A percentile compares a stretch with the other conserved stretches of the same genome.
phyloP scores from a whole-genome alignment of 2,797 vertebrate species.

The Fistularia tabacaria region DNA sequence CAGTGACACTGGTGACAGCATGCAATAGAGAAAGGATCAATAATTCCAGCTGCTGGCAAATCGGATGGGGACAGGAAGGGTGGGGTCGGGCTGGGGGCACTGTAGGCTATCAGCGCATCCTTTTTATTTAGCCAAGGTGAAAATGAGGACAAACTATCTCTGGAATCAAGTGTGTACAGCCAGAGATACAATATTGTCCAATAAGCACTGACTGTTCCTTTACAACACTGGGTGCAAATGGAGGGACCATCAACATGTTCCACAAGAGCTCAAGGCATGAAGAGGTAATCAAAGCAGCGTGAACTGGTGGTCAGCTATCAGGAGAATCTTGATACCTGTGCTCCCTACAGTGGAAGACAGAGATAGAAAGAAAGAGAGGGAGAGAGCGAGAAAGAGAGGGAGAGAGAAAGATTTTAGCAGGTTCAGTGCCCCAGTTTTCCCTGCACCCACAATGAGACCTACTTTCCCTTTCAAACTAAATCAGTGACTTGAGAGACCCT shows the following conservation, averaged over 20 bases:
- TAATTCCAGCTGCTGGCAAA: constrained; percentile 13
- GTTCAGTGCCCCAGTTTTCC: constrained; percentile 55
- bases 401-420: constrained; percentile 38
- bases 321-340: constrained; percentile 67
- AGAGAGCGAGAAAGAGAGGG: constrained; percentile 9
- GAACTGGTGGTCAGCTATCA: constrained; percentile 10
- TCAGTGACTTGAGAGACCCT: neutral
- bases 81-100: too few relatives aligned
- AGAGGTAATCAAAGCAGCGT: constrained; percentile 7
- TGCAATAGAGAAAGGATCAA: constrained; percentile 39
- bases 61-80: constrained; percentile 1
- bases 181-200: too few relatives aligned
- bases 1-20: constrained; percentile 19
- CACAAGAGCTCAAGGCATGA: constrained; percentile 23
- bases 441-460: constrained; percentile 38
- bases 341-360: constrained; percentile 44
- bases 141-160: too few relatives aligned
- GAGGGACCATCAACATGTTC: constrained; percentile 38
- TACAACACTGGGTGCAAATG: constrained; percentile 5
- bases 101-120: neutral
- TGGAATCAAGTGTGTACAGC: too few relatives aligned
- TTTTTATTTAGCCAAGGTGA: too few relatives aligned
- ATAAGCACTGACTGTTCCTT: neutral
- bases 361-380: constrained; percentile 9
- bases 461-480: constrained; percentile 40